A percentile compares a stretch with the other conserved stretches of the same genome.
These are phyloP conservation scores for Manis javanica DNA, from an alignment of 2,797 vertebrate genomes.

Conservation along the genomic window DNA sequence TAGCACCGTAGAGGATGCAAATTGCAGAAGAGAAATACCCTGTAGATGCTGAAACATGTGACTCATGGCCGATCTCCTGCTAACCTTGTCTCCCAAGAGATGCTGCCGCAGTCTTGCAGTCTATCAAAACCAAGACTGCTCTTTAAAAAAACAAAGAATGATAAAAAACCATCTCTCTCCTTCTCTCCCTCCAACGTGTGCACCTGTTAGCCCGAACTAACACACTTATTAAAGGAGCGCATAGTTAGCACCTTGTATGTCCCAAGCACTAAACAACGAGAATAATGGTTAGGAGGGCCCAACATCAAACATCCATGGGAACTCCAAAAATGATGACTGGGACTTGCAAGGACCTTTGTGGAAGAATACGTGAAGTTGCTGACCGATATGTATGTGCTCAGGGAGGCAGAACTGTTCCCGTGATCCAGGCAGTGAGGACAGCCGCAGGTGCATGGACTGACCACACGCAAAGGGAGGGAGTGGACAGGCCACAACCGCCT, in stretches of 20 bases:
- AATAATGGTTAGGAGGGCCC: not conserved
- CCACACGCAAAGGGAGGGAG: not conserved
- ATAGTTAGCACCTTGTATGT: not conserved
- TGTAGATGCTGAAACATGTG: not conserved
- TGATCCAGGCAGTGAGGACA: too few relatives aligned
- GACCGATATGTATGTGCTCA: rapidly evolving
- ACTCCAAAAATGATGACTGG: not conserved
- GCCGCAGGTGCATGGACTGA: rapidly evolving
- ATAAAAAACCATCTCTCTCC: not conserved
- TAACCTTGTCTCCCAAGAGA: not conserved
- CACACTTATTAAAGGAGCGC: not conserved
- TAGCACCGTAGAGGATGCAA: not conserved
- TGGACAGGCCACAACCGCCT: rapidly evolving
- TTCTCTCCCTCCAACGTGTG: not conserved
- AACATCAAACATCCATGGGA: not conserved
- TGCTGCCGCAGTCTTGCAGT: not conserved
- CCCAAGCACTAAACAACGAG: not conserved
- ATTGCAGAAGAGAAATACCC: rapidly evolving
- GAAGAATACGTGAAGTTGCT: not conserved
- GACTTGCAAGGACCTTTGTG: rapidly evolving
- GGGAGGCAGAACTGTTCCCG: rapidly evolving
- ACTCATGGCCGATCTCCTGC: not conserved
- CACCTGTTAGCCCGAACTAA: not conserved
- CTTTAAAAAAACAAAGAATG: not conserved
- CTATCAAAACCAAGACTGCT: not conserved